Evolutionary conservation across 2,888 invertebrate genomes (phyloP), one percentile per base, ranked within the genome.

Genomic region (Aleiodes alternator): DNA sequence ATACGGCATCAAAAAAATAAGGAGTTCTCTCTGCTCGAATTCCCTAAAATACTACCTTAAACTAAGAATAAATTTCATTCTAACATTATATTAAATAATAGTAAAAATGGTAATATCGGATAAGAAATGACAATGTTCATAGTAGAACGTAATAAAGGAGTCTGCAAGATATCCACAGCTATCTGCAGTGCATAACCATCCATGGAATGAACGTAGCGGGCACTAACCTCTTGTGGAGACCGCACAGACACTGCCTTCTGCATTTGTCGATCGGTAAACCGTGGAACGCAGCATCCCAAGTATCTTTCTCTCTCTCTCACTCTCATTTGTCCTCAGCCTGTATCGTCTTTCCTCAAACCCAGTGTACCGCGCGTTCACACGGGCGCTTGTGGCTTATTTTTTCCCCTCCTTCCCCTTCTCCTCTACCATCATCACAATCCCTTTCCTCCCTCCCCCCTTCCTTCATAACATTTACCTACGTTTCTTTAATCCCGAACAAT

Each of bases 231-330:
- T 64, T 11, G 64, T 16, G 64, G 64, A 48, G 64, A 53, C 70
- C 69, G 56, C 64, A 64, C 73, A 68, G 73, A 68, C 56, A 68
- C 61, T 66, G 43, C 53, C 72, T 64, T 72, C 53, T 73, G 73
- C 73, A 73, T 69, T 73, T 68, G 51, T 68, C 51, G 50, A 53
- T 68, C 51, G 51, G 51, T 50, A 68, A 51, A 69, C 69, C 70
- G 70, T 74, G 69, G 69, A 74, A 69, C 74, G 69, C 74, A 74
- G 70, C 74, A 70, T 70, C 70, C 29, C 53, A 64, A 48, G 43
- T 64, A 14, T 48, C 43, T 8, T 23, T 7, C 6, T 11, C 4
- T 51, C 68, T 69, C 73, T 53, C 48, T 55, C 51, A 34, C 69
- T 51, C 55, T 12, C 16, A 69, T 16, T 55, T 34, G 53, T 12